A percentile compares a stretch with the other conserved stretches of the same genome.
These are phyloP conservation scores for Lagorchestes hirsutus DNA, from an alignment of 2,797 vertebrate species.

Conservation along the genomic window DNA sequence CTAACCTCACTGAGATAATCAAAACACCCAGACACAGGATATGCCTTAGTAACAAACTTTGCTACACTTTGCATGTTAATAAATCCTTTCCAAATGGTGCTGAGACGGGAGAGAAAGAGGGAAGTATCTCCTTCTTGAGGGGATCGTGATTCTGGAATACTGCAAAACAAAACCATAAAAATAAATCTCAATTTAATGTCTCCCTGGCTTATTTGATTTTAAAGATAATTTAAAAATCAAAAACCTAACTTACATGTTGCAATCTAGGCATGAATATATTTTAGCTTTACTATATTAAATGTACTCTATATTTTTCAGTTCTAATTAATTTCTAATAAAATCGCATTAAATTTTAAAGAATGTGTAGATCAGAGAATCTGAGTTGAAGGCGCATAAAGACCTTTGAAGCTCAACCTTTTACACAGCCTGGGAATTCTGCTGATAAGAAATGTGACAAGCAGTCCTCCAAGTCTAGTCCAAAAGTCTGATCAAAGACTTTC, in stretches of 20 bases:
- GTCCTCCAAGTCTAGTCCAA: neutral
- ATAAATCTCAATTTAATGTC: neutral
- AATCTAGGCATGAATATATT: neutral
- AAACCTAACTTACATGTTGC: neutral
- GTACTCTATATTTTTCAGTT: neutral
- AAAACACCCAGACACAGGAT: constrained; percentile 94
- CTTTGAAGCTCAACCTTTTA: neutral
- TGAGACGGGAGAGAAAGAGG: constrained; percentile 93
- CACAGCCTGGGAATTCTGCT: neutral
- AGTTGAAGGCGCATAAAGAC: neutral
- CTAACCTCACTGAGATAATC: constrained; percentile 95
- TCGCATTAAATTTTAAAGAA: neutral
- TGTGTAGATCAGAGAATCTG: neutral
- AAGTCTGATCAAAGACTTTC: neutral
- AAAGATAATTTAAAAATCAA: neutral
- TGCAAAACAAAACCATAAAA: constrained; percentile 85
- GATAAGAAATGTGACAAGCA: neutral
- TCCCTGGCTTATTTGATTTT: neutral
- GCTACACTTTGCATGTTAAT: constrained; percentile 97
- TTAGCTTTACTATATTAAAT: neutral
- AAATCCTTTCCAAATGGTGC: constrained; percentile 97
- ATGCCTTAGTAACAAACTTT: constrained; percentile 98
- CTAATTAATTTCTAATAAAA: neutral
- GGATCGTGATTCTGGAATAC: constrained; percentile 87
- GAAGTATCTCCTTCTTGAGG: constrained; percentile 90